Evolutionary conservation across 2,888 invertebrate genomes (phyloP).

Genomic region (Brachypalpus laphriformis): DNA sequence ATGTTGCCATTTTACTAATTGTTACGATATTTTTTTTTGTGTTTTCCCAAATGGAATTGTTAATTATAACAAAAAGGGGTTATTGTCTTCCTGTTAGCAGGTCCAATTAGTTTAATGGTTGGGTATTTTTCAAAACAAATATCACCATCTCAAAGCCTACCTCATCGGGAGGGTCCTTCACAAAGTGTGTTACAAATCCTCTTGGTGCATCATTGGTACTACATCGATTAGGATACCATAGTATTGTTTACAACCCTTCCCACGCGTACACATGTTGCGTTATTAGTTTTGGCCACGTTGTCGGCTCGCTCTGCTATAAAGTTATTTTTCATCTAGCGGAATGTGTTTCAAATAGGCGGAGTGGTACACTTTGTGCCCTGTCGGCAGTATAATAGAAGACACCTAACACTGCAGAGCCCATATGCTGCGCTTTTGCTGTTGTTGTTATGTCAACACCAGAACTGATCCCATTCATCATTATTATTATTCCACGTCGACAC

Average conservation of each 20-base stretch:
- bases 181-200: background rate
- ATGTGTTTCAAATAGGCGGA: background rate
- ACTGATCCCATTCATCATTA: conserved; percentile 60
- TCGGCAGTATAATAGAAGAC: background rate
- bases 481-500: conserved; percentile 35
- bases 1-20: conserved; percentile 28
- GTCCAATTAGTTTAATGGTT: conserved; percentile 2
- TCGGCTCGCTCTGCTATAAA: background rate
- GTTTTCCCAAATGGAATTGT: background rate
- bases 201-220: background rate
- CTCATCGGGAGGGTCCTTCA: background rate
- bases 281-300: background rate
- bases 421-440: conserved; percentile 18
- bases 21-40: background rate
- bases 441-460: conserved; percentile 42
- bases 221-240: background rate
- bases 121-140: background rate
- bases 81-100: background rate
- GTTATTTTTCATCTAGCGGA: background rate
- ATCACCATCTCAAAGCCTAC: background rate
- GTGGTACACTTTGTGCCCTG: background rate
- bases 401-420: background rate
- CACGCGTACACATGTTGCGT: background rate
- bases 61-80: background rate
- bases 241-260: background rate